Conservation (phyloP, 2,888 invertebrate species). For the Myopa testacea region DNA sequence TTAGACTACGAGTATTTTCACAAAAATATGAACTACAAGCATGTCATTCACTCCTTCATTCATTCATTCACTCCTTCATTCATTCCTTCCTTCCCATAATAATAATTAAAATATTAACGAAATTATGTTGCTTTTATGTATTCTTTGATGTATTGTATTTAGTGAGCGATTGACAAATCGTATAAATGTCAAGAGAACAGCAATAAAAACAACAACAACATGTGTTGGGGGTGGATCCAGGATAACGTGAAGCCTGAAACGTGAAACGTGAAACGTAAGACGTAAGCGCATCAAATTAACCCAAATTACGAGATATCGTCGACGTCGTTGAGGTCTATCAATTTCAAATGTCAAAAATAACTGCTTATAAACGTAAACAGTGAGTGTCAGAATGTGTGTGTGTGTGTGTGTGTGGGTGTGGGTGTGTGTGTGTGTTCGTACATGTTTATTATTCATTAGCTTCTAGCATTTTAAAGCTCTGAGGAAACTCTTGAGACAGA, state of each 20-base stretch:
- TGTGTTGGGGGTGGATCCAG: not conserved
- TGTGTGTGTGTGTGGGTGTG: not conserved
- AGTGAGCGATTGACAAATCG: too few species aligned
- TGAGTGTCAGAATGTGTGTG: not conserved
- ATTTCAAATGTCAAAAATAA: constrained; percentile 1
- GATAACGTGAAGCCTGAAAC: not conserved
- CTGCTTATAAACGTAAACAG: too few species aligned
- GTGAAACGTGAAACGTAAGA: not conserved
- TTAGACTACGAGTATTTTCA: too few species aligned
- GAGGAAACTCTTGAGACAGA: not conserved
- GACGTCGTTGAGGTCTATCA: not conserved
- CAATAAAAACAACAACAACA: not conserved
- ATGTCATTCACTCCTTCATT: too few species aligned
- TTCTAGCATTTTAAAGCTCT: constrained; percentile 7
- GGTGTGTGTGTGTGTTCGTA: not conserved
- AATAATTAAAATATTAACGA: too few species aligned
- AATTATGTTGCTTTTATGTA: too few species aligned
- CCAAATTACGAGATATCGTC: not conserved
- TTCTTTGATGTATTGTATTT: too few species aligned
- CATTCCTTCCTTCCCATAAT: too few species aligned
- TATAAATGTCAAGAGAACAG: not conserved
- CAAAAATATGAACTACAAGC: too few species aligned
- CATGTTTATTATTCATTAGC: constrained; percentile 4
- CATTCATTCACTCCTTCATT: too few species aligned
- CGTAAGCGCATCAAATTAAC: not conserved